These are phyloP conservation scores for Hassar affinis DNA, from an alignment of 2,113 vertebrate genomes.

Conservation along the genomic window DNA sequence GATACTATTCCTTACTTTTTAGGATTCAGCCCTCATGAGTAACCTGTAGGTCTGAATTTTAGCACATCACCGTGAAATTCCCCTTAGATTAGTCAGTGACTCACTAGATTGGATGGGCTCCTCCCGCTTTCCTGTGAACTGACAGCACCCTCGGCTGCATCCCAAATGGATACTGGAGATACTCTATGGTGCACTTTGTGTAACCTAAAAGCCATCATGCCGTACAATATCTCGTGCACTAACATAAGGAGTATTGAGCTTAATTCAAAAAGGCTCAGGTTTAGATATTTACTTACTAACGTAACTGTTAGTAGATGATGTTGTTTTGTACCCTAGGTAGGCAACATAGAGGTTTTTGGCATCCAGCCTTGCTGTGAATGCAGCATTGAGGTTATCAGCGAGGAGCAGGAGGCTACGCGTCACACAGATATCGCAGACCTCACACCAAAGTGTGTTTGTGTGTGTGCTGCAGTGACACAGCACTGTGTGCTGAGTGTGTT, in stretches of 20 bases:
- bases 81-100: slow-evolving; percentile 42
- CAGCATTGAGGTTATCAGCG: slow-evolving; percentile 1
- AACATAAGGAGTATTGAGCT: too few relatives aligned
- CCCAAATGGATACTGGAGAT: background rate
- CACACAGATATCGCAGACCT: background rate
- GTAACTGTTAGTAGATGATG: background rate
- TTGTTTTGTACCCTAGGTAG: background rate
- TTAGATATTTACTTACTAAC: background rate
- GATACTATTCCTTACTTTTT: background rate
- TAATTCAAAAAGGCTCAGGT: background rate
- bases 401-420: background rate
- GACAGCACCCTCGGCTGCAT: background rate
- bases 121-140: background rate
- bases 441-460: background rate
- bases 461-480: background rate
- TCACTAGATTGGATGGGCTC: slow-evolving; percentile 5
- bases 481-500: background rate
- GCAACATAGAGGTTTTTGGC: background rate
- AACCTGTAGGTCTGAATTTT: slow-evolving; percentile 27
- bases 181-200: background rate
- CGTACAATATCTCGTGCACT: background rate
- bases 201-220: background rate
- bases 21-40: background rate
- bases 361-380: background rate
- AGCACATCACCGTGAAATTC: slow-evolving; percentile 46